Evolutionary conservation across 1,140 invertebrate species (phyloP).

Genomic region (Calliphora vicina): DNA sequence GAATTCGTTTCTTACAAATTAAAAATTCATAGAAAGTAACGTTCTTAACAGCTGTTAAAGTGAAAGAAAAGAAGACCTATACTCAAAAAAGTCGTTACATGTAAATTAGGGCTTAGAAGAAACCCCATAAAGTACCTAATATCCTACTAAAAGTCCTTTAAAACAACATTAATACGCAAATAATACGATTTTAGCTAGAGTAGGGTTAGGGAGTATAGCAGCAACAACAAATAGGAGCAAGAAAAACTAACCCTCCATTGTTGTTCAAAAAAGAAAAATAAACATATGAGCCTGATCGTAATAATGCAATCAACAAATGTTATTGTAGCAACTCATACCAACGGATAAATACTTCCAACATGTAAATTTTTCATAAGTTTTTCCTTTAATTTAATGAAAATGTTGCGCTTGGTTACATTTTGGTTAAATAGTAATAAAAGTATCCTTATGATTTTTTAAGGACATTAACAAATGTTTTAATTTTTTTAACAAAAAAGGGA

Average conservation of each 20-base stretch:
- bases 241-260: not conserved
- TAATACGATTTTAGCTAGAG: not conserved
- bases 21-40: conserved; percentile 16
- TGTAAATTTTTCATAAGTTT: conserved; percentile 25
- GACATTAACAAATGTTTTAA: not conserved
- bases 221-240: no score
- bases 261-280: not conserved
- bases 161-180: not conserved
- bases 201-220: not conserved
- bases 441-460: not conserved
- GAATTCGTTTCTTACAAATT: not conserved
- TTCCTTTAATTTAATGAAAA: conserved; percentile 24
- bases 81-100: not conserved
- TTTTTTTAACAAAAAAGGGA: not conserved
- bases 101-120: not conserved
- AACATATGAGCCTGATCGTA: not conserved
- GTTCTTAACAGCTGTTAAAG: conserved; percentile 10
- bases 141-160: not conserved
- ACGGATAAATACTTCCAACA: not conserved
- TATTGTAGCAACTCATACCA: not conserved
- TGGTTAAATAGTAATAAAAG: not conserved
- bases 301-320: conserved; percentile 26
- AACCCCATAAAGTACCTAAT: conserved; percentile 11
- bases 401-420: conserved; percentile 22
- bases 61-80: not conserved